phyloP scores from a whole-genome alignment of 1,140 invertebrate genomes.

The Gryllus bimaculatus region DNA sequence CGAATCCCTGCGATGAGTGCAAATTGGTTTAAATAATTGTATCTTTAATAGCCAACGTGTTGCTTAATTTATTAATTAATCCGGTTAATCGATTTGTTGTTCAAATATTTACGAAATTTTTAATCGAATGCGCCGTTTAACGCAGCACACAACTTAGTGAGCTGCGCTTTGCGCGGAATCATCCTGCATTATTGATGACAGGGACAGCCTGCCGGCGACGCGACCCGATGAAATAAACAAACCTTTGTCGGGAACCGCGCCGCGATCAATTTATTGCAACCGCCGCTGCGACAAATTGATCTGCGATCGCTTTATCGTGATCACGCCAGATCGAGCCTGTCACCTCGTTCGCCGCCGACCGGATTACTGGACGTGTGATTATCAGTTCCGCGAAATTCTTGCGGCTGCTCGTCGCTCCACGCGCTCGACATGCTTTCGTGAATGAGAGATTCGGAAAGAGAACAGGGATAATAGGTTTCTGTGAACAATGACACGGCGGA shows the following conservation, averaged over 20 bases:
- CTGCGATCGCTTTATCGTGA: not conserved
- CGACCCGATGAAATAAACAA: not conserved
- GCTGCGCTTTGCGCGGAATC: not conserved
- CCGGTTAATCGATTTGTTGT: not conserved
- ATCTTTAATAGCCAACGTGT: not conserved
- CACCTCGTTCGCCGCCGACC: not conserved
- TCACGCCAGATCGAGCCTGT: not conserved
- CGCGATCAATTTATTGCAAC: not conserved
- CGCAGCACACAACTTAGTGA: not conserved
- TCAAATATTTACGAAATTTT: not conserved
- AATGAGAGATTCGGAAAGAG: too few relatives aligned
- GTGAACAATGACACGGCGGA: too few relatives aligned
- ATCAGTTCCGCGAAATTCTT: not conserved
- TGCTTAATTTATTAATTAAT: not conserved
- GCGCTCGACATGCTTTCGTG: too few relatives aligned
- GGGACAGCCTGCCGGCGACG: not conserved
- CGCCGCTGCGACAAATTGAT: not conserved
- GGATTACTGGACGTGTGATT: not conserved
- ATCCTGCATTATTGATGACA: not conserved
- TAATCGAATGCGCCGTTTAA: not conserved
- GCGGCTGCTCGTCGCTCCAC: too few relatives aligned
- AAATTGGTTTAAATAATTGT: constrained; percentile 2
- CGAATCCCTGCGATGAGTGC: constrained; percentile 11
- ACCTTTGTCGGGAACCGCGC: not conserved
- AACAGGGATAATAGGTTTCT: too few relatives aligned